Conservation (phyloP, 2,797 vertebrate genomes). For the Rhinella marina region DNA sequence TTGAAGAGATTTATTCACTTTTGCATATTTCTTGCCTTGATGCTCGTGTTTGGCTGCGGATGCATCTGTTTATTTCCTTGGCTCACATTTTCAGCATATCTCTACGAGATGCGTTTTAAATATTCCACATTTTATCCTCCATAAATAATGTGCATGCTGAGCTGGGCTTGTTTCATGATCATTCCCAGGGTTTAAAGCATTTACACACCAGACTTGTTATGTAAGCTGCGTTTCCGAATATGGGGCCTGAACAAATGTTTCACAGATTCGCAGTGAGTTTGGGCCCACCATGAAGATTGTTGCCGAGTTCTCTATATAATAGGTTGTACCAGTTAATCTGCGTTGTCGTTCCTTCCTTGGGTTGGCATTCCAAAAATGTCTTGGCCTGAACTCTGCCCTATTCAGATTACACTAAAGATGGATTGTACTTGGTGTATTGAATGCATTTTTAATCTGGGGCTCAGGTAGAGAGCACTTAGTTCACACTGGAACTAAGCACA, state of each 20-base stretch:
- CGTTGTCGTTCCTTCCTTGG: background rate
- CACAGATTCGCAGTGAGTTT: background rate
- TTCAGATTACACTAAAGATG: constrained; percentile 18
- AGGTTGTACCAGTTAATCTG: background rate
- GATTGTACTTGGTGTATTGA: background rate
- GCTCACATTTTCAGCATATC: background rate
- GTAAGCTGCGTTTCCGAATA: constrained; percentile 4
- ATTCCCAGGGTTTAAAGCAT: constrained; percentile 36
- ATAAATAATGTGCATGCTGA: constrained; percentile 40
- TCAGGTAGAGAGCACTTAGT: background rate
- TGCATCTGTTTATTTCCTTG: constrained; percentile 24
- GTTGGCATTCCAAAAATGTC: background rate
- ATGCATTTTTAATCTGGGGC: constrained; percentile 7
- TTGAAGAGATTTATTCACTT: background rate
- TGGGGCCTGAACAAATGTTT: constrained; percentile 28
- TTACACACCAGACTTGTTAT: constrained; percentile 36
- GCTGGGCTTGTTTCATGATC: constrained; percentile 43
- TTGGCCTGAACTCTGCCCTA: background rate
- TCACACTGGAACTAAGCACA: background rate
- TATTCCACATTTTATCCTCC: constrained; percentile 34
- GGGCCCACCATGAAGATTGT: background rate
- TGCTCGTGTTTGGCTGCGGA: background rate
- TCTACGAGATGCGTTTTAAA: constrained; percentile 3
- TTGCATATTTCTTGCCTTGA: background rate
- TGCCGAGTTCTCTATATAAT: no score